These are phyloP conservation scores for Nemotelus nigrinus DNA, from an alignment of 2,888 invertebrate species.

Conservation along the genomic window DNA sequence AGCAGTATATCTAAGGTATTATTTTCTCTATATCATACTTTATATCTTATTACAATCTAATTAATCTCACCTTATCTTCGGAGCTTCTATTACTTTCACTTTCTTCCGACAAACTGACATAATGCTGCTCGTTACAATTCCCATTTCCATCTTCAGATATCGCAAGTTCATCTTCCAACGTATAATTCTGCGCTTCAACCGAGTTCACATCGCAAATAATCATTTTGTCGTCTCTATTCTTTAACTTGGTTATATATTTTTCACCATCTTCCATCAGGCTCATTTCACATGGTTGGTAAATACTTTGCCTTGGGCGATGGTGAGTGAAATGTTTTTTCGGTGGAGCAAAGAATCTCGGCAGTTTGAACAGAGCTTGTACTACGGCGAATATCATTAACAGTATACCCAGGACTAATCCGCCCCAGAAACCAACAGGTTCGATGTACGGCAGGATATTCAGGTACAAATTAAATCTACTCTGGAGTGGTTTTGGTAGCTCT, in stretches of 20 bases:
- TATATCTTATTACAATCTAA: no score
- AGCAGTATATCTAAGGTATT: no score
- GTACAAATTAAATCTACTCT: constrained; percentile 76
- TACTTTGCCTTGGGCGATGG: constrained; percentile 55
- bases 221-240: constrained; percentile 50
- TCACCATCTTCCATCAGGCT: constrained; percentile 57
- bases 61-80: constrained; percentile 40
- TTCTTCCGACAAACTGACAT: constrained; percentile 14
- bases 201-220: constrained; percentile 49
- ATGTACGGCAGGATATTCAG: constrained; percentile 75
- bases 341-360: constrained; percentile 57
- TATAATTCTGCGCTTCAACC: constrained; percentile 50
- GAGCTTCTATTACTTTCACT: constrained; percentile 8
- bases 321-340: constrained; percentile 18
- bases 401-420: constrained; percentile 57
- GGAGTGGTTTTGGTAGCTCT: constrained; percentile 71
- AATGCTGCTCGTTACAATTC: constrained; percentile 49
- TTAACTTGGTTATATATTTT: constrained; percentile 52
- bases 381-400: constrained; percentile 59
- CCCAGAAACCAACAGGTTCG: constrained; percentile 65
- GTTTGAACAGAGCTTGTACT: constrained; percentile 59
- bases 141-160: constrained; percentile 57
- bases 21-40: no score
- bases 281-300: constrained; percentile 61
- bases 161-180: constrained; percentile 59